phyloP scores from a whole-genome alignment of 2,797 vertebrate genomes.

The Enteromius argenteus region DNA sequence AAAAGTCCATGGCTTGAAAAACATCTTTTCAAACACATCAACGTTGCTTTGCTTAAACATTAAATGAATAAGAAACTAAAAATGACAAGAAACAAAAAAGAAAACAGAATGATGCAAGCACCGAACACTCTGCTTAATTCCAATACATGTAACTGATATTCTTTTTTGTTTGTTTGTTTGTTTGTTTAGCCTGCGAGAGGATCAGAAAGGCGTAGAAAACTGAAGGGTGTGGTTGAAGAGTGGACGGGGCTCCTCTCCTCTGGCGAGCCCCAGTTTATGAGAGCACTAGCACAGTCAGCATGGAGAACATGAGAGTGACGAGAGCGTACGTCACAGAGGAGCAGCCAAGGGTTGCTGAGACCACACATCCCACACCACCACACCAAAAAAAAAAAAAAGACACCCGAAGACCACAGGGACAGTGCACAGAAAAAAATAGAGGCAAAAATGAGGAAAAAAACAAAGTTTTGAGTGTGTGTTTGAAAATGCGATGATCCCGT shows the following conservation, averaged over 20 bases:
- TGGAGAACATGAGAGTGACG: slow-evolving; percentile 88
- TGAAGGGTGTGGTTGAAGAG: slow-evolving; percentile 68
- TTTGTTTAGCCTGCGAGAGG: slow-evolving; percentile 81
- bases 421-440: slow-evolving; percentile 48
- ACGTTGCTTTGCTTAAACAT: slow-evolving; percentile 45
- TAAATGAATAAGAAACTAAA: slow-evolving; percentile 23
- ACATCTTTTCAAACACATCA: slow-evolving; percentile 46
- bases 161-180: slow-evolving; percentile 61
- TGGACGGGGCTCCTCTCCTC: slow-evolving; percentile 72
- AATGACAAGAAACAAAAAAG: slow-evolving; percentile 52
- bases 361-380: slow-evolving; percentile 43
- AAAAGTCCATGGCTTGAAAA: slow-evolving; percentile 55
- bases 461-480: slow-evolving; percentile 72
- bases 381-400: slow-evolving; percentile 49
- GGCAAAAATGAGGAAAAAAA: slow-evolving; percentile 42
- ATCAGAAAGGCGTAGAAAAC: slow-evolving; percentile 78
- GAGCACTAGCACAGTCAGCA: slow-evolving; percentile 89
- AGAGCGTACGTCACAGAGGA: slow-evolving; percentile 85
- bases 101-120: slow-evolving; percentile 72
- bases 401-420: slow-evolving; percentile 47
- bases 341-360: slow-evolving; percentile 90
- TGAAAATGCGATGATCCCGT: slow-evolving; percentile 87
- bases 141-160: slow-evolving; percentile 71
- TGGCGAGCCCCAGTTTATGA: slow-evolving; percentile 84
- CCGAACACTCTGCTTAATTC: slow-evolving; percentile 77